A percentile compares a stretch with the other conserved stretches of the same genome.
phyloP scores from a whole-genome alignment of 1,140 invertebrate species.

The Ceratitis capitata region DNA sequence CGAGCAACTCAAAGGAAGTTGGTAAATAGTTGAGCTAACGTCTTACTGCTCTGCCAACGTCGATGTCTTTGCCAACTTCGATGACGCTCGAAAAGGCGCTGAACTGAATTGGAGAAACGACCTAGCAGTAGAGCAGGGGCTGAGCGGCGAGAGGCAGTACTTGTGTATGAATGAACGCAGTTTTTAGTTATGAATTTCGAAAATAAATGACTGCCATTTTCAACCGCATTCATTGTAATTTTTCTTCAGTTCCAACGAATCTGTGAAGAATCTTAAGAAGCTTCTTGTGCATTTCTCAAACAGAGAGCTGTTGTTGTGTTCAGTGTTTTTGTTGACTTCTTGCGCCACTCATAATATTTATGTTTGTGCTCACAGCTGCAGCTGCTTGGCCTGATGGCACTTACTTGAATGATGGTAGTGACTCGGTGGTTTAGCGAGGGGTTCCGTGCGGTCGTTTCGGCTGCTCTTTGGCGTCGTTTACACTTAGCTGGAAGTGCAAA shows the following conservation, averaged over 20 bases:
- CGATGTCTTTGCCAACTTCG: neutral
- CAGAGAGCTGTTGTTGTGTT: neutral
- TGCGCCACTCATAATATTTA: neutral
- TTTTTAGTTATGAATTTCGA: neutral
- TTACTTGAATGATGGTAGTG: no score
- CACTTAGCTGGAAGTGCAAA: neutral
- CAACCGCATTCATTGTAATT: neutral
- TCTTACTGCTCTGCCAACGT: neutral
- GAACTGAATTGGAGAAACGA: neutral
- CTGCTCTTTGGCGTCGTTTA: neutral
- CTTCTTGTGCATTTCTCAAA: neutral
- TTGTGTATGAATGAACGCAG: neutral
- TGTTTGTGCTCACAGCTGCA: neutral
- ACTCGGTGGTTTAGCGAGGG: neutral
- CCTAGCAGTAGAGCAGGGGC: neutral
- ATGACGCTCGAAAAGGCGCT: neutral
- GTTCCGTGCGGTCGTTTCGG: neutral
- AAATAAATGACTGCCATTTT: slow-evolving; percentile 1
- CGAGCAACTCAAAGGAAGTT: neutral
- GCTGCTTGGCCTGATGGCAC: neutral
- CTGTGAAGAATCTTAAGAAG: no score
- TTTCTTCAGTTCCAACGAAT: neutral
- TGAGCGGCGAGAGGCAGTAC: neutral
- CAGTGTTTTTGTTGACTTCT: neutral
- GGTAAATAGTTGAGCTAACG: neutral